Evolutionary conservation across 1,140 invertebrate species (phyloP).

Genomic region (Ephestia elutella): DNA sequence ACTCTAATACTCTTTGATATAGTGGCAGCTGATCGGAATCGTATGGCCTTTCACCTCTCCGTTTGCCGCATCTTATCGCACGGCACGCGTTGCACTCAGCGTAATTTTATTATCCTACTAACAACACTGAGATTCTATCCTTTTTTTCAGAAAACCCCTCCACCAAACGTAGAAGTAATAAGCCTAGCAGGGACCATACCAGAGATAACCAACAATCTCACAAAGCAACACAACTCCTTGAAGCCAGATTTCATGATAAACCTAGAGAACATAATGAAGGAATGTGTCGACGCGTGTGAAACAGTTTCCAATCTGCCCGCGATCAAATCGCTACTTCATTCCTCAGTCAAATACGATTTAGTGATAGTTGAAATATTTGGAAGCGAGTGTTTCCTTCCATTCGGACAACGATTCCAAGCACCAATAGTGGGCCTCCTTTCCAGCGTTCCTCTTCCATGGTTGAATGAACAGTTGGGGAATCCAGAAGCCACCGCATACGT

Average conservation of each 20-base stretch:
- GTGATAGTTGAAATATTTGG: constrained; percentile 82
- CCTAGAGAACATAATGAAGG: constrained; percentile 63
- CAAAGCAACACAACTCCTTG: constrained; percentile 46
- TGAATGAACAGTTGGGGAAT: constrained; percentile 77
- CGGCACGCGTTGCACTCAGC: constrained; percentile 19
- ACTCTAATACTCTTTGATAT: not conserved
- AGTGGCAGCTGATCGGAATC: not conserved
- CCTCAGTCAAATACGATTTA: constrained; percentile 76
- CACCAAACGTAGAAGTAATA: constrained; percentile 60
- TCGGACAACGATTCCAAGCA: constrained; percentile 75
- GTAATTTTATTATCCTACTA: not conserved
- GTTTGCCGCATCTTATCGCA: constrained; percentile 21
- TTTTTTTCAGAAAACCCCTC: constrained; percentile 59
- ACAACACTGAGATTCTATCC: not conserved
- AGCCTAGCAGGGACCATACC: constrained; percentile 66
- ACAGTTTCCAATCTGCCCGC: constrained; percentile 53
- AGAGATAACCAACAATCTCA: constrained; percentile 69
- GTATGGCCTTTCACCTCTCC: constrained; percentile 19
- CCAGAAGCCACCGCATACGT: constrained; percentile 77
- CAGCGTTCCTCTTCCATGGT: constrained; percentile 77
- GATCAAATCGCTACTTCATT: constrained; percentile 52
- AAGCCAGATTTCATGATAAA: constrained; percentile 61
- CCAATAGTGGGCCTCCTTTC: constrained; percentile 77
- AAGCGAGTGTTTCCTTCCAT: constrained; percentile 76
- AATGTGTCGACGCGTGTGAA: constrained; percentile 63